Evolutionary conservation across 1,140 invertebrate genomes (phyloP).

Genomic region (Elysia chlorotica): DNA sequence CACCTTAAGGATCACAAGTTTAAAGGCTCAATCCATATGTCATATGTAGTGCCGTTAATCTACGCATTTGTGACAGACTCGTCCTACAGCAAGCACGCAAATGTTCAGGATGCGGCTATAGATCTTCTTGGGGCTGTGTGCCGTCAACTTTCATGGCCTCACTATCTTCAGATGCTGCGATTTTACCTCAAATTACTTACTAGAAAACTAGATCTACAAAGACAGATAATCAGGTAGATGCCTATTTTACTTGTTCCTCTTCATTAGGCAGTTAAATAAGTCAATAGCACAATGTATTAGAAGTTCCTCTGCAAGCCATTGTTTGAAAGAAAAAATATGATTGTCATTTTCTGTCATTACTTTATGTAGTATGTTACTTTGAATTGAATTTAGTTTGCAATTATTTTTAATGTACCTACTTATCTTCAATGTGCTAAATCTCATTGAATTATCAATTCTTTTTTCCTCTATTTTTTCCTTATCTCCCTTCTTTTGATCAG

Average conservation of each 20-base stretch:
- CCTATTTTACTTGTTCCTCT: too few species aligned
- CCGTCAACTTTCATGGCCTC: slow-evolving; percentile 80
- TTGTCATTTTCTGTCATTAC: too few species aligned
- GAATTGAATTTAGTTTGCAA: too few species aligned
- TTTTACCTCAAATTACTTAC: slow-evolving; percentile 79
- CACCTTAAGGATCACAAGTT: slow-evolving; percentile 65
- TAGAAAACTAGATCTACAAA: slow-evolving; percentile 75
- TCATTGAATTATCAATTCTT: too few species aligned
- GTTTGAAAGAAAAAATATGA: too few species aligned
- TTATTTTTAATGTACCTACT: too few species aligned
- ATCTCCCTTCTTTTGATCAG: too few species aligned
- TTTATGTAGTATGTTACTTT: too few species aligned
- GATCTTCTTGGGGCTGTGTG: slow-evolving; percentile 74
- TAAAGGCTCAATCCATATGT: slow-evolving; percentile 74
- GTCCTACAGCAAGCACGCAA: slow-evolving; percentile 74
- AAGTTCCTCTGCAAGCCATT: too few species aligned
- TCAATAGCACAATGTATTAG: too few species aligned
- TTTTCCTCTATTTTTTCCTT: slow-evolving; percentile 14
- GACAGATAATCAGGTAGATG: slow-evolving; percentile 64
- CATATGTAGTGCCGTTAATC: slow-evolving; percentile 84
- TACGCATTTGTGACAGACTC: slow-evolving; percentile 80
- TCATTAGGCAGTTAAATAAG: too few species aligned
- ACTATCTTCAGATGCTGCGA: slow-evolving; percentile 81
- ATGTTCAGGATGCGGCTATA: slow-evolving; percentile 79
- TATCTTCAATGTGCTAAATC: too few species aligned